Conservation (phyloP, 2,113 vertebrate genomes). For the Eudorcas thomsonii region DNA sequence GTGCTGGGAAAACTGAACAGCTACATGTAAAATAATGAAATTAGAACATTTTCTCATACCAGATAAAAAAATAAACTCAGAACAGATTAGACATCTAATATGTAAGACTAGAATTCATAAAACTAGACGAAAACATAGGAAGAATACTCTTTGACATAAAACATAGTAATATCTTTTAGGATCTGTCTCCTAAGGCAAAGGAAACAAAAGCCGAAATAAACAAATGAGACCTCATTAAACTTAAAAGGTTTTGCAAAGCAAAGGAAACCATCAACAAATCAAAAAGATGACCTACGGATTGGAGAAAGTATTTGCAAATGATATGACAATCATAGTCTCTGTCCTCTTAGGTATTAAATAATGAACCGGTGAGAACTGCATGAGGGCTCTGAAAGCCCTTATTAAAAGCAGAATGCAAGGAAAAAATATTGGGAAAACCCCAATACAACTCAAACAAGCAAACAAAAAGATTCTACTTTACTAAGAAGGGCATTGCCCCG, state of each 20-base stretch:
- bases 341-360: not conserved
- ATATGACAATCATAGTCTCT: not conserved
- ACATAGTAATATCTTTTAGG: not conserved
- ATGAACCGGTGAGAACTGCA: slow-evolving; percentile 26
- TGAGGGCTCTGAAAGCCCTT: not conserved
- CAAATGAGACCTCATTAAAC: not conserved
- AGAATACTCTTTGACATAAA: not conserved
- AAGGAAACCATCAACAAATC: not conserved
- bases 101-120: not conserved
- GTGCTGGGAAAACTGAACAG: not conserved
- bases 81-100: not conserved
- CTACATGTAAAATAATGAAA: not conserved
- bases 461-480: slow-evolving; percentile 18
- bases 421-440: not conserved
- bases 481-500: not conserved
- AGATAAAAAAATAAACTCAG: not conserved
- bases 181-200: not conserved
- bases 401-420: not conserved
- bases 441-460: not conserved
- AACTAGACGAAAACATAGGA: not conserved
- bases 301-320: not conserved
- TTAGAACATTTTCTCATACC: not conserved
- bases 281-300: not conserved
- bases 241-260: not conserved
- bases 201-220: not conserved